phyloP scores from a whole-genome alignment of 1,140 invertebrate species.

The Sesamia nonagrioides region DNA sequence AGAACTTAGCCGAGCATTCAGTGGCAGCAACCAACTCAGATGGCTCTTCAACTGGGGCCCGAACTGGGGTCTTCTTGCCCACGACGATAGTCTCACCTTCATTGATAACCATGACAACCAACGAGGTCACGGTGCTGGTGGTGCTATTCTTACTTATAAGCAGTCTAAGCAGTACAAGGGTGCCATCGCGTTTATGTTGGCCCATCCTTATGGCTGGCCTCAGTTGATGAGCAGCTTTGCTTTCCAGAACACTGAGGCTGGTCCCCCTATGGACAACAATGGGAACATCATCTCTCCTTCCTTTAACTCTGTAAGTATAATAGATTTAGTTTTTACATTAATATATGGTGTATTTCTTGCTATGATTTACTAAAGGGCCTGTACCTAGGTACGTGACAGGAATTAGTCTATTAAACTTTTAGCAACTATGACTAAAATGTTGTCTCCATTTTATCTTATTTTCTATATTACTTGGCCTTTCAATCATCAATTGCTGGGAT shows the following conservation, averaged over 20 bases:
- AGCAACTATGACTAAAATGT: no score
- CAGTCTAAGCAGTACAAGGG: conserved; percentile 88
- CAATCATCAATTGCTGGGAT: no score
- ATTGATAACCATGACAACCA: conserved; percentile 90
- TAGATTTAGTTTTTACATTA: not conserved
- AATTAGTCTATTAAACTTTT: no score
- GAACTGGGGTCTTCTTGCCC: conserved; percentile 88
- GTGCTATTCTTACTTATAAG: conserved; percentile 89
- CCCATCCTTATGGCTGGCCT: conserved; percentile 93
- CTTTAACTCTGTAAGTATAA: conserved; percentile 87
- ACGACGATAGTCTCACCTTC: conserved; percentile 88
- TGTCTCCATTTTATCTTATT: no score
- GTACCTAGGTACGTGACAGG: no score
- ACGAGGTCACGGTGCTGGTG: conserved; percentile 88
- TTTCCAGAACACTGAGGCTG: conserved; percentile 87
- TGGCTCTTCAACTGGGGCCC: conserved; percentile 87
- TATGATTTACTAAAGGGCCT: no score
- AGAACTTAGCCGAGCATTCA: conserved; percentile 81
- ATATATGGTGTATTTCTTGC: not conserved
- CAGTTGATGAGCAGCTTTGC: conserved; percentile 93
- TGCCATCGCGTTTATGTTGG: conserved; percentile 94
- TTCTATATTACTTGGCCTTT: no score
- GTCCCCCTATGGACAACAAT: conserved; percentile 89
- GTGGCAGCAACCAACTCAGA: conserved; percentile 67
- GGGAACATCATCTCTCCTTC: conserved; percentile 90